phyloP scores from a whole-genome alignment of 2,797 vertebrate species.

The Fistularia tabacaria region DNA sequence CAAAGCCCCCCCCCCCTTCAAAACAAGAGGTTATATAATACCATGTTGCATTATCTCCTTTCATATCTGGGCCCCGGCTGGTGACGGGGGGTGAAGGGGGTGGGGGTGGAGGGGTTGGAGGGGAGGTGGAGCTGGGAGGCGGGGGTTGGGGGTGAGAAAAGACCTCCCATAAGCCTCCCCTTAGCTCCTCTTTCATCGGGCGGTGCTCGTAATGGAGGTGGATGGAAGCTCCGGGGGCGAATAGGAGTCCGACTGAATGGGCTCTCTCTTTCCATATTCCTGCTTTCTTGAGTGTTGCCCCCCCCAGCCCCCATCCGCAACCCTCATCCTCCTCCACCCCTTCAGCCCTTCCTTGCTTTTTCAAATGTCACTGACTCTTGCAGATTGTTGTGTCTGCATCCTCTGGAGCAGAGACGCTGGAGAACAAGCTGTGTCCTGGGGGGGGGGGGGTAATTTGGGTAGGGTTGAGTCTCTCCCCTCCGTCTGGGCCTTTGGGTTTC shows the following conservation, averaged over 20 bases:
- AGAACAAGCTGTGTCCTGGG: slow-evolving; percentile 26
- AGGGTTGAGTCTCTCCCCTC: too few species aligned
- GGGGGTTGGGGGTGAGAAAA: background rate
- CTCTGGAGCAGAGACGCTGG: slow-evolving; percentile 51
- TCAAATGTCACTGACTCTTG: slow-evolving; percentile 29
- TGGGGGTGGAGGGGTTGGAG: too few species aligned
- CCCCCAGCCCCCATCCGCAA: slow-evolving; percentile 1
- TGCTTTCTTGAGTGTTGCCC: background rate
- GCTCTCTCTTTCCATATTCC: background rate
- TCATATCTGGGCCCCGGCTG: slow-evolving; percentile 39
- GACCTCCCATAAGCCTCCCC: slow-evolving; percentile 27
- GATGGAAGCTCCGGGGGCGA: too few species aligned
- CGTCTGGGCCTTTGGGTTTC: slow-evolving; percentile 60
- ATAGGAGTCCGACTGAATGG: too few species aligned
- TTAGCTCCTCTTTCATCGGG: slow-evolving; percentile 69
- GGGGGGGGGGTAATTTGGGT: too few species aligned
- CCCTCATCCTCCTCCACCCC: too few species aligned
- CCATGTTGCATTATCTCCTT: slow-evolving; percentile 46
- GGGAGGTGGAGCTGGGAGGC: background rate
- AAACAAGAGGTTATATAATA: slow-evolving; percentile 29
- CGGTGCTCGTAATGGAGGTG: slow-evolving; percentile 63
- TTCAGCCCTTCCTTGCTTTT: slow-evolving; percentile 12
- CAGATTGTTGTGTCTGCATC: slow-evolving; percentile 62
- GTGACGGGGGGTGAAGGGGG: slow-evolving; percentile 22
- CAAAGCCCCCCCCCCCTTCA: background rate